These are phyloP conservation scores for Pycnonotus jocosus DNA, from an alignment of 2,113 vertebrate genomes.

Conservation along the genomic window DNA sequence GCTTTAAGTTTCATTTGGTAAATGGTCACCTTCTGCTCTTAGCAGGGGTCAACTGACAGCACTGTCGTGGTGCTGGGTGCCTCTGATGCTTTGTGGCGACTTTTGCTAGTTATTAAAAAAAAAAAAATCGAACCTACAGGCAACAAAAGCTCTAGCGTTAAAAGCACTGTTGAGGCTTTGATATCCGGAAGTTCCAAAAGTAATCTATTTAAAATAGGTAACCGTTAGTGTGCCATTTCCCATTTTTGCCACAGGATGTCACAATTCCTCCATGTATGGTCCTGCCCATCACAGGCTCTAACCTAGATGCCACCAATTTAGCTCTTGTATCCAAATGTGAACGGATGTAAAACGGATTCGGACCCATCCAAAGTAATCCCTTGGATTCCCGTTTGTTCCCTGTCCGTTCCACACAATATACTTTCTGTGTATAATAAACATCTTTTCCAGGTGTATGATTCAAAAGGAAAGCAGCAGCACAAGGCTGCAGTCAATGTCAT, in stretches of 20 bases:
- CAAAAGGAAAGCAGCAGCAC: background rate
- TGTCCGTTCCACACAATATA: background rate
- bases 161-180: background rate
- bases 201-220: background rate
- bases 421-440: background rate
- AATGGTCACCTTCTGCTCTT: background rate
- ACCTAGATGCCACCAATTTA: background rate
- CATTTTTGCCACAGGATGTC: conserved; percentile 37
- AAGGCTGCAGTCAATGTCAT: background rate
- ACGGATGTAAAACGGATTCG: background rate
- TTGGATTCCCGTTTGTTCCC: background rate
- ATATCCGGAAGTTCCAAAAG: background rate
- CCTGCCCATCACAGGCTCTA: background rate
- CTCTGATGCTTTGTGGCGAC: rapidly evolving
- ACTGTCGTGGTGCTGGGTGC: background rate
- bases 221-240: background rate
- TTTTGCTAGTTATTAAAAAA: background rate
- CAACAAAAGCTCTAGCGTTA: background rate
- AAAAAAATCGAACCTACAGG: background rate
- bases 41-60: background rate
- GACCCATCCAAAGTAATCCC: background rate
- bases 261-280: background rate
- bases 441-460: background rate
- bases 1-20: background rate
- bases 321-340: background rate